Percentiles rank a stretch among this genome's conserved stretches.
Evolutionary conservation across 2,797 vertebrate species (phyloP).

Genomic region (Pseudopleuronectes americanus): DNA sequence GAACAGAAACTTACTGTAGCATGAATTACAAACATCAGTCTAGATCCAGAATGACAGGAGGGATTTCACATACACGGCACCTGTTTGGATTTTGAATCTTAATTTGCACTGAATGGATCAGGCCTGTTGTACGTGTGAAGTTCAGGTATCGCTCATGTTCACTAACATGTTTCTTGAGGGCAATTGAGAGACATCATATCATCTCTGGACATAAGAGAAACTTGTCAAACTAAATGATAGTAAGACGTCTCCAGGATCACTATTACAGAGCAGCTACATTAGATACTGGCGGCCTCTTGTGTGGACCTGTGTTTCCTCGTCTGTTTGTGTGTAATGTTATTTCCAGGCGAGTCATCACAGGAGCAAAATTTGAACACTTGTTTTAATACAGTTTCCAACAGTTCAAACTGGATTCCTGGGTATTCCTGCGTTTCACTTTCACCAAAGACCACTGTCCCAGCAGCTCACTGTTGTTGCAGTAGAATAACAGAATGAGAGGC

Average conservation of each 20-base stretch:
- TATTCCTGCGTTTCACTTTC: constrained; percentile 26
- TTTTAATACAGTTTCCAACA: constrained; percentile 24
- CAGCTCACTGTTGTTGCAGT: constrained; percentile 15
- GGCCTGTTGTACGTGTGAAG: constrained; percentile 3
- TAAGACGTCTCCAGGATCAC: constrained; percentile 22
- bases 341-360: constrained; percentile 23
- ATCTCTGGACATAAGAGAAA: constrained; percentile 7
- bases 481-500: background rate
- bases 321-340: constrained; percentile 18
- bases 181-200: background rate
- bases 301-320: background rate
- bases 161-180: constrained; percentile 4
- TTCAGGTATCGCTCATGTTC: background rate
- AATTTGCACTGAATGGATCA: constrained; percentile 43
- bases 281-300: constrained; percentile 1
- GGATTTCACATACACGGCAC: background rate
- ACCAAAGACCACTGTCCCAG: constrained; percentile 47
- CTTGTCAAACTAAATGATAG: background rate
- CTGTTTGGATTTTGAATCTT: constrained; percentile 1
- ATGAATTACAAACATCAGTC: background rate
- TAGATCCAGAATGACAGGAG: background rate
- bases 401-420: constrained; percentile 3
- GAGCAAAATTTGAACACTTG: background rate
- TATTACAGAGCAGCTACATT: constrained; percentile 14
- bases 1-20: background rate